These are phyloP conservation scores for Loris lydekkerianus DNA, from an alignment of 2,797 vertebrate genomes.

Conservation along the genomic window DNA sequence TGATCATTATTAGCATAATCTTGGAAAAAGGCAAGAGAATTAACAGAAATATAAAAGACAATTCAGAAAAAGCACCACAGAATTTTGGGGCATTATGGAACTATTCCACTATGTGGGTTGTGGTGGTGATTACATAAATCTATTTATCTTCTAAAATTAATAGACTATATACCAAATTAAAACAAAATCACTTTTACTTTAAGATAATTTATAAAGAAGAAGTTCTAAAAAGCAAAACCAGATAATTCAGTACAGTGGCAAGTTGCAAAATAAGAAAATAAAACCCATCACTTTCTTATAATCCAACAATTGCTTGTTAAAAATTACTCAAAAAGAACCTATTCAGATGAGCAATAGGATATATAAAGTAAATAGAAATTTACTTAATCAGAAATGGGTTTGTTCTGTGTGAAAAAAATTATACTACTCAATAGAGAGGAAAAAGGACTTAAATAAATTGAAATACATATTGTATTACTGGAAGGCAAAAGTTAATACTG, in stretches of 20 bases:
- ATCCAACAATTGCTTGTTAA: neutral
- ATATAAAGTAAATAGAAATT: neutral
- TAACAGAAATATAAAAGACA: conserved; percentile 15
- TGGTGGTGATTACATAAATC: conserved; percentile 17
- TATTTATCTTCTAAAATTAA: conserved; percentile 25
- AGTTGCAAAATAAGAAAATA: neutral
- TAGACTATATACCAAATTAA: neutral
- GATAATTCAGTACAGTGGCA: neutral
- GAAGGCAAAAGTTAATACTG: neutral
- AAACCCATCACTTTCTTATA: neutral
- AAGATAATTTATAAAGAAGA: neutral
- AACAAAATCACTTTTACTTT: neutral
- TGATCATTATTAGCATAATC: neutral
- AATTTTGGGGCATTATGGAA: neutral
- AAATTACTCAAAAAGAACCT: neutral
- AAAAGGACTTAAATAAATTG: neutral
- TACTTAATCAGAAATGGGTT: neutral
- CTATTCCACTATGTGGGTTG: neutral
- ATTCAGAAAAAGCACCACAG: neutral
- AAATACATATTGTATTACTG: neutral
- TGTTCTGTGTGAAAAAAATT: neutral
- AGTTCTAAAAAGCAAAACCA: conserved; percentile 3
- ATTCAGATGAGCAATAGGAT: neutral
- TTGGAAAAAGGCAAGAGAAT: neutral
- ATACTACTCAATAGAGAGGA: neutral